Evolutionary conservation across 2,797 vertebrate genomes (phyloP), one percentile per base, ranked within the genome.

Genomic region (Helicolenus hilgendorfi): DNA sequence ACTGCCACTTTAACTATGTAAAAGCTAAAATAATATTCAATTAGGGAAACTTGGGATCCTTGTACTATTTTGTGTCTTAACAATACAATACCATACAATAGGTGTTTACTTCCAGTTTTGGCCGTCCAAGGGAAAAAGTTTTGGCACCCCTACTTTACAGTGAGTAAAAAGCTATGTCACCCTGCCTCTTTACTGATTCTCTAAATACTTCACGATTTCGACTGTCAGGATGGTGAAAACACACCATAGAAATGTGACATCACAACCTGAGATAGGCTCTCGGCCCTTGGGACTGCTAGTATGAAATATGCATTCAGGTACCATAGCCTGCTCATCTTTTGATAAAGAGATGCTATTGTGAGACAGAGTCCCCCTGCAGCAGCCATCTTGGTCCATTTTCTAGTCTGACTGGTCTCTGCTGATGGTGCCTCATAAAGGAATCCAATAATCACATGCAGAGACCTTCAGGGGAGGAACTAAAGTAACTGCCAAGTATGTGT

Each of bases 391-490:
- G 86, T 91, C 93, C 89, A 91, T 96, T 95, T 93, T 93, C 92
- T 87, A 94, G 81, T 95, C 92, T 92, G 92, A 84, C 91, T 87
- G 75, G 89, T 92, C 92, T 92, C 83, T 88, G 89, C 88, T 95
- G 94, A 96, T 95, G 92, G 91, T 78, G 76, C 91, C 91, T 92
- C 92, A 95, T 96, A 93, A 96, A 93, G 90, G 89, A 94, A 93
- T 93, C 88, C 90, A 93, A 92, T 96, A 95, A 96, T 96, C 93
- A 96, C 94, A 94, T 92, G 94, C 90, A 91, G 88, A 89, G 86
- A 94, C 94, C 95, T 97, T 95, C 84, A 84, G 94, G 94, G 93
- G 88, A 89, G 76, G 63, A 89, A 88, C 75, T 90, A 88, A 77
- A 88, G 85, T 87, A 91, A 86, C 87, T 92, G 93, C 83, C 85